A percentile compares a stretch with the other conserved stretches of the same genome.
Conservation (phyloP, 1,140 invertebrate genomes). For the Tetramorium simillimum region DNA sequence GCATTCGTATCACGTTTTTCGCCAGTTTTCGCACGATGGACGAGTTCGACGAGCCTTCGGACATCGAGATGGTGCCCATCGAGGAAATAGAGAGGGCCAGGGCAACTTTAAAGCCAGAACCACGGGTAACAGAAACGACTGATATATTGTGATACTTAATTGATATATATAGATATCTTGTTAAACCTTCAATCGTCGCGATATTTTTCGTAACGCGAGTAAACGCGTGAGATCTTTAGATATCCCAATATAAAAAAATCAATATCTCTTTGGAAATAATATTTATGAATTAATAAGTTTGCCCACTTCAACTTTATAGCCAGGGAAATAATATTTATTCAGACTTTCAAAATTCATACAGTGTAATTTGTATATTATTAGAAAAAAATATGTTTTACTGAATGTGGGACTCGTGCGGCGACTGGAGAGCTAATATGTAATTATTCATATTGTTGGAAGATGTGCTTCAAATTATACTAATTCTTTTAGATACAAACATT, state of each 20-base stretch:
- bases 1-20: neutral
- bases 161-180: neutral
- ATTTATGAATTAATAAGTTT: no score
- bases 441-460: neutral
- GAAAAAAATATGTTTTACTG: no score
- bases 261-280: no score
- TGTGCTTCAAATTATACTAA: neutral
- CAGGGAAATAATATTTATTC: no score
- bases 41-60: constrained; percentile 45
- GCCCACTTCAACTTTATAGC: no score
- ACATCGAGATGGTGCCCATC: constrained; percentile 59
- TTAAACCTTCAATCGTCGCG: neutral
- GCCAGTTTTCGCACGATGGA: constrained; percentile 66
- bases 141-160: neutral
- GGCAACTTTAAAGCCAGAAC: neutral
- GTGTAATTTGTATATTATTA: no score
- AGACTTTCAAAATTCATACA: no score
- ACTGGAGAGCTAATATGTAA: no score
- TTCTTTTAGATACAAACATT: constrained; percentile 26
- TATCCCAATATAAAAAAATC: no score
- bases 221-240: no score
- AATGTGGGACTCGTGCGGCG: no score
- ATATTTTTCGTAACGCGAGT: no score
- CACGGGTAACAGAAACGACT: constrained; percentile 22
- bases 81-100: constrained; percentile 32